These are phyloP conservation scores for Drosophila carrolli DNA, from an alignment of 1,140 invertebrate genomes.

Conservation along the genomic window DNA sequence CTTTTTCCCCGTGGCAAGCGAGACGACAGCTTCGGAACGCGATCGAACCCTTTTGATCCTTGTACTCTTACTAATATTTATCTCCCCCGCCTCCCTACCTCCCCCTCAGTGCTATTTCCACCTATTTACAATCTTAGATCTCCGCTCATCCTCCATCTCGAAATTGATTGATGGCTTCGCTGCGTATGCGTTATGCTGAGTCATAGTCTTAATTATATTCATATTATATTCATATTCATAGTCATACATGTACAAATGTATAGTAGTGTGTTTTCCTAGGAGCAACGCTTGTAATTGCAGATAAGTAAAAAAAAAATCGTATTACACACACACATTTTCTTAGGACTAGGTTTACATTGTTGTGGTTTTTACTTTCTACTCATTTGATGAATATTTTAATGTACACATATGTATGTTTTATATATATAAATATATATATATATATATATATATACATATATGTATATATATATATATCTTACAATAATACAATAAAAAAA, in stretches of 20 bases:
- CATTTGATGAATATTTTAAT: constrained; percentile 66
- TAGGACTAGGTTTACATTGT: constrained; percentile 54
- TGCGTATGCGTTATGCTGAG: constrained; percentile 40
- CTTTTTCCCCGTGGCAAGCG: constrained; percentile 4
- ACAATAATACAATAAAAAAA: constrained; percentile 35
- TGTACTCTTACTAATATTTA: not conserved
- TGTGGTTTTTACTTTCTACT: constrained; percentile 57
- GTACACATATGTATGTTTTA: constrained; percentile 30
- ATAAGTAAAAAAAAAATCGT: constrained; percentile 57
- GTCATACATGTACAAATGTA: constrained; percentile 40
- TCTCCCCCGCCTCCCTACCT: not conserved
- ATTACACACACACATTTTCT: constrained; percentile 44
- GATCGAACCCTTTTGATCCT: not conserved
- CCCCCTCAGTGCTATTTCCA: constrained; percentile 6
- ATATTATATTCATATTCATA: constrained; percentile 40
- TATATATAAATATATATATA: constrained; percentile 5
- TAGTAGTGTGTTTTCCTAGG: constrained; percentile 20
- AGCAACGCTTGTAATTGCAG: constrained; percentile 26
- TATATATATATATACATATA: constrained; percentile 1
- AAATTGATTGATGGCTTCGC: constrained; percentile 41
- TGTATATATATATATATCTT: constrained; percentile 38
- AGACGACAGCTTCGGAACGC: constrained; percentile 4
- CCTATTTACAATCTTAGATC: constrained; percentile 24
- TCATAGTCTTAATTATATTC: constrained; percentile 55
- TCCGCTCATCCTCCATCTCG: not conserved